Evolutionary conservation across 2,797 vertebrate species (phyloP), one percentile per base, ranked within the genome.

Genomic region (Champsocephalus esox): DNA sequence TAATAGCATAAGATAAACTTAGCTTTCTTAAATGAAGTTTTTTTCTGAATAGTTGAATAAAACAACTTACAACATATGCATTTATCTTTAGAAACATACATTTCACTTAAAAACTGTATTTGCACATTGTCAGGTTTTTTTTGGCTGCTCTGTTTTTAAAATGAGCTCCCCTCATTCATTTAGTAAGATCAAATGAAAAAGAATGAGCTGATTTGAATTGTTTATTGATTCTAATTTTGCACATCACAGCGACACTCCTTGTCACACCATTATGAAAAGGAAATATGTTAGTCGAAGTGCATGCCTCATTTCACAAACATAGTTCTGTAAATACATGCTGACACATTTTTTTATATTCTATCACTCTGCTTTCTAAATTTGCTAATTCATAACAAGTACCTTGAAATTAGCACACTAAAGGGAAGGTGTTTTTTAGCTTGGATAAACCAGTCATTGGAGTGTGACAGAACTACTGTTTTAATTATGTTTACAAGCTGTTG

Each of bases 161-260:
- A 67, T 48, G 9, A 65, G 54, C 17, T 65, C 7, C 17, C 61
- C 9, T 60, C 12, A 56, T 73, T 67, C 16, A 70, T 45, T 60
- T 61, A 52, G 7, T 66, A 66, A 49, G 9, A 69, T 28, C 10
- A 61, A 66, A 65, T 68, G 4, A 60, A 66, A 68, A 75, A 41
- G 3, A 66, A 67, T 78, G 16, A 85, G 19, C 19, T 52, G 43
- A 77, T 51, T 9, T 51, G 6, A 72, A 41, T 62, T 17, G 28
- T 48, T 60, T 46, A 14, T 34, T 62, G 21, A 11, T 55, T 56
- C 9, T 4, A 14, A n/a, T 41, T 68, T 9, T n/a, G 12, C 16
- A n/a, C 49, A 11, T 32, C 8, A 17, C 16, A 28, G 2, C 8
- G 13, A 45, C 28, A 65, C 44, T 32, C 19, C 13, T 45, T 16